Evolutionary conservation across 2,888 invertebrate species (phyloP).

Genomic region (Andrena dorsata): DNA sequence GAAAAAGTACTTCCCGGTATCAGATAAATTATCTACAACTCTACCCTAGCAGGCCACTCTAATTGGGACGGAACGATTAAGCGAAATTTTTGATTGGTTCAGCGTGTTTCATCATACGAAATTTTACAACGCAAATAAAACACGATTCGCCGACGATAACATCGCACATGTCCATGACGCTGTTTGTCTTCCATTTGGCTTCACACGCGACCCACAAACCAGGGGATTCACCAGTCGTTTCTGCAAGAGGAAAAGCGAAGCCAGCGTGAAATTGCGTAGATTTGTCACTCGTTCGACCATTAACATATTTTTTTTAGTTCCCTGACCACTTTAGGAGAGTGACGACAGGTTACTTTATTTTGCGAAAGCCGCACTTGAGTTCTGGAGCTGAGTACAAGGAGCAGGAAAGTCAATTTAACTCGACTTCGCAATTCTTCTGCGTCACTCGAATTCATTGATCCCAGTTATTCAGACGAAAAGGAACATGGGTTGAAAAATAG

Average conservation of each 20-base stretch:
- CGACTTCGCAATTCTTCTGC: no score
- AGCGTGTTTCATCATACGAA: background rate
- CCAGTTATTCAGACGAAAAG: no score
- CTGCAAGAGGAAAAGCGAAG: slow-evolving; percentile 44
- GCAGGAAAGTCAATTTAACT: no score
- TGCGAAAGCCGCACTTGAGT: background rate
- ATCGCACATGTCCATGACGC: background rate
- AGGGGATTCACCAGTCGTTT: slow-evolving; percentile 54
- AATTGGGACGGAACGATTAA: background rate
- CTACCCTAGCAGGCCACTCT: no score
- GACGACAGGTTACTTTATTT: background rate
- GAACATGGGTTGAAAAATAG: background rate
- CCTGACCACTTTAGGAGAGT: background rate
- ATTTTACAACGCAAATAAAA: slow-evolving; percentile 5
- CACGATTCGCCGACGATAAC: background rate
- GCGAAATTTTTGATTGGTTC: background rate
- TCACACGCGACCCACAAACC: slow-evolving; percentile 32
- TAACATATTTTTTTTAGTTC: no score
- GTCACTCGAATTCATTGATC: no score
- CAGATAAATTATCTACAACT: background rate
- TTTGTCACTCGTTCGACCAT: background rate
- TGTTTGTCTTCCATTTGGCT: slow-evolving; percentile 29
- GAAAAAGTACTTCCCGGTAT: background rate
- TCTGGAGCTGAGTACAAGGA: no score
- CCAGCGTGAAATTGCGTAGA: background rate